Percentiles rank a stretch among this genome's conserved stretches.
phyloP scores from a whole-genome alignment of 2,888 invertebrate species.

The Pyralis farinalis region DNA sequence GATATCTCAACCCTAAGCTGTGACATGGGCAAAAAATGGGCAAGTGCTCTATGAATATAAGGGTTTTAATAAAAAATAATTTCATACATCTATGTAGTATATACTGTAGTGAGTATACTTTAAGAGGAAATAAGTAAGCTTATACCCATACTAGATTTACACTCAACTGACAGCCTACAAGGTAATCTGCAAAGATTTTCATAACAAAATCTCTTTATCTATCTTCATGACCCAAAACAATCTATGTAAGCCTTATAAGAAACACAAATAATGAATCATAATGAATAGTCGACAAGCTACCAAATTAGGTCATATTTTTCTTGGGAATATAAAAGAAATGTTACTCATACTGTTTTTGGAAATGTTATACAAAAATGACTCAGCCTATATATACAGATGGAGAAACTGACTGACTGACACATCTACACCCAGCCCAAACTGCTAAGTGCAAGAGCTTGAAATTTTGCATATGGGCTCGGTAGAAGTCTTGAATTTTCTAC shows the following conservation, averaged over 20 bases:
- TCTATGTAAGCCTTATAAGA: constrained; percentile 20
- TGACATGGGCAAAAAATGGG: no score
- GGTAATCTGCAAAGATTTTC: constrained; percentile 11
- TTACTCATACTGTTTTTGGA: constrained; percentile 1
- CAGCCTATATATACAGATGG: no score
- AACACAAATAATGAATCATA: background rate
- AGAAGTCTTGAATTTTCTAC: no score
- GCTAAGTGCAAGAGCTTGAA: no score
- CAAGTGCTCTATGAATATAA: no score
- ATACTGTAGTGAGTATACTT: background rate
- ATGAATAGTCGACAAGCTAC: background rate
- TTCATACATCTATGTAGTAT: no score
- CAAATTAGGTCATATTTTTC: constrained; percentile 3
- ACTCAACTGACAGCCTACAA: background rate
- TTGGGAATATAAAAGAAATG: constrained; percentile 1
- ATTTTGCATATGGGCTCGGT: no score
- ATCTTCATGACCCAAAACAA: constrained; percentile 24
- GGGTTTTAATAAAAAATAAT: no score
- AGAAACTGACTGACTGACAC: no score
- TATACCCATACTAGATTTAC: background rate
- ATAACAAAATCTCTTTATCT: constrained; percentile 25
- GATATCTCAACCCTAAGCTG: no score
- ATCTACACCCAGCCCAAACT: no score
- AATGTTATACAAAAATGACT: background rate
- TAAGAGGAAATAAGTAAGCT: background rate